These are phyloP conservation scores for Aporophyla lueneburgensis DNA, from an alignment of 2,888 invertebrate genomes.

Conservation along the genomic window DNA sequence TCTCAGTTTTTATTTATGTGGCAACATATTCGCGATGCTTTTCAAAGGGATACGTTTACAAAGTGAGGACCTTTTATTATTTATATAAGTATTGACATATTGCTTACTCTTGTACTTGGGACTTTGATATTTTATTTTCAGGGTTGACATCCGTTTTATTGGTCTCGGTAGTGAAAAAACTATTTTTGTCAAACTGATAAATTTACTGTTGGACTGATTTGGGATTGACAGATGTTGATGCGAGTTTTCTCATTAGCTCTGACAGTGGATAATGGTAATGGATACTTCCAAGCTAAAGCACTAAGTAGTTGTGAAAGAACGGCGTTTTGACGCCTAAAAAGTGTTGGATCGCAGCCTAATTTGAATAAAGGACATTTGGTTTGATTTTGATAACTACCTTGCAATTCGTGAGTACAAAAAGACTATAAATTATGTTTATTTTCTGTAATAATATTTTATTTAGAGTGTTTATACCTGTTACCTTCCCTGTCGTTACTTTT, in stretches of 20 bases:
- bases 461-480: not conserved
- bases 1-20: constrained; percentile 63
- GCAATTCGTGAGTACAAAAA: not conserved
- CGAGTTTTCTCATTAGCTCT: not conserved
- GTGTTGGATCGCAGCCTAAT: too few relatives aligned
- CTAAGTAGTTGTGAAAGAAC: not conserved
- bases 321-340: too few relatives aligned
- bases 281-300: not conserved
- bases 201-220: constrained; percentile 18
- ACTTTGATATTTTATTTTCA: constrained; percentile 22
- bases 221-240: constrained; percentile 2
- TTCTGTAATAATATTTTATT: not conserved
- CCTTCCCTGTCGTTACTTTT: not conserved
- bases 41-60: constrained; percentile 60
- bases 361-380: not conserved
- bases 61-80: constrained; percentile 53
- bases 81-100: constrained; percentile 58
- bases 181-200: constrained; percentile 18
- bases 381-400: not conserved
- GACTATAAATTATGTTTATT: not conserved
- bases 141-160: constrained; percentile 53
- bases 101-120: constrained; percentile 42
- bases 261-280: not conserved
- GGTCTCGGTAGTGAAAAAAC: constrained; percentile 17
- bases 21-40: constrained; percentile 50